Base-by-base conservation (phyloP, 2,888 invertebrate species). In the Pomacea canaliculata region DNA sequence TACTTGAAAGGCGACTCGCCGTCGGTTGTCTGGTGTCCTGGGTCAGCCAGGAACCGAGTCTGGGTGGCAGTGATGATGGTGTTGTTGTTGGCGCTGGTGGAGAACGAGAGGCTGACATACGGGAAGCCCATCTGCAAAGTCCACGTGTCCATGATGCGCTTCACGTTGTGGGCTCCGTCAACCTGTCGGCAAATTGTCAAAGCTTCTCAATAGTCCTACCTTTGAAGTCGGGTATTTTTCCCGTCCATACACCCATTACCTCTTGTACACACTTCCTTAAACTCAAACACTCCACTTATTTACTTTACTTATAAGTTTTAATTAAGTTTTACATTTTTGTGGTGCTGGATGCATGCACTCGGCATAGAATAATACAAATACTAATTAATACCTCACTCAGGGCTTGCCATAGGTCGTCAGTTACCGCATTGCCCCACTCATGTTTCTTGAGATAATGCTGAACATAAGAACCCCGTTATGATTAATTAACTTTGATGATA, bases 341-440 rank as follows among this genome's bases (percentile, higher is more conserved):
- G 12, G 23, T 65, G 23, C 5, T 65, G 23, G 65, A 37, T 1
- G 2, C 37, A 7, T 23, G 10, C 7, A 10, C 18, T 12, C 65
- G 10, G 23, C 8, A 37, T 12, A 12, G 18, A 19, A 7, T 65
- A 37, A 65, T 16, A 70, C n/a, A n/a, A 56, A 37, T 37, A 37
- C 37, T 23, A 37, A 37, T 5, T 12, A 19, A 10, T 71, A 74
- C 74, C 69, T 74, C 69, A 23, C 69, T 62, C 62, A 97, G 90
- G 68, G 93, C 94, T 5, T 93, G 91, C 86, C 96, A 94, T 68
- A 97, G 92, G 89, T 97, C 94, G 76, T 94, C 93, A 0, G 97
- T 97, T 75, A 94, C 93, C 0, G 97, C 97, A 89, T 96, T 97
- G 5, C 91, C 91, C 88, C 93, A 97, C 72, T 93, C 90, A 87